phyloP scores from a whole-genome alignment of 1,140 invertebrate species.

The Bombus vancouverensis region DNA sequence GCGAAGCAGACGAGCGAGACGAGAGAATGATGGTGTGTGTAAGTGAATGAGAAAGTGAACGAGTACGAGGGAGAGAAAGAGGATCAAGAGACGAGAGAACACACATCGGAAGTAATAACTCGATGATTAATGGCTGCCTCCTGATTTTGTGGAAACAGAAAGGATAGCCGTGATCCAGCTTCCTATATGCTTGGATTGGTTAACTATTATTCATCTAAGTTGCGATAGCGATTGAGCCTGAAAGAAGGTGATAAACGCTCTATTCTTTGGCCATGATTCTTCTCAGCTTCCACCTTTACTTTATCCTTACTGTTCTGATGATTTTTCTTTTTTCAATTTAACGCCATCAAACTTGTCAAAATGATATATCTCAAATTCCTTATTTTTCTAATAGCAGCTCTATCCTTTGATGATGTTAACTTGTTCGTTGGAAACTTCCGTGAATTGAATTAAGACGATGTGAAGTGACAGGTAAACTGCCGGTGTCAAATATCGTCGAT shows the following conservation, averaged over 20 bases:
- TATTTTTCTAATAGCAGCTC: no score
- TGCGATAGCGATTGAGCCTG: neutral
- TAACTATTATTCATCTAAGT: constrained; percentile 3
- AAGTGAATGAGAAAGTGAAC: neutral
- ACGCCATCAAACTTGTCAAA: no score
- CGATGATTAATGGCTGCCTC: constrained; percentile 26
- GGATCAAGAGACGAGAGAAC: neutral
- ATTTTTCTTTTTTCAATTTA: no score
- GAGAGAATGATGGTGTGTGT: neutral
- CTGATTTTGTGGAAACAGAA: constrained; percentile 11
- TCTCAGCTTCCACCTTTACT: neutral
- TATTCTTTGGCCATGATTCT: neutral
- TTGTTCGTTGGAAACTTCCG: no score
- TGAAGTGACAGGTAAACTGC: no score
- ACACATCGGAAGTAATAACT: constrained; percentile 33
- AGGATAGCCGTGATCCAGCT: neutral
- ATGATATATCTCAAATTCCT: no score
- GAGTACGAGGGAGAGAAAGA: neutral
- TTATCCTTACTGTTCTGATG: neutral
- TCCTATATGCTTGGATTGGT: neutral
- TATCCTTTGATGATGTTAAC: no score
- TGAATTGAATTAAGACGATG: no score
- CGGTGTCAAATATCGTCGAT: no score
- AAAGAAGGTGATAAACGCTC: neutral
- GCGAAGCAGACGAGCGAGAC: no score